Conservation (phyloP, 1,140 invertebrate genomes). For the Lepidurus arcticus region DNA sequence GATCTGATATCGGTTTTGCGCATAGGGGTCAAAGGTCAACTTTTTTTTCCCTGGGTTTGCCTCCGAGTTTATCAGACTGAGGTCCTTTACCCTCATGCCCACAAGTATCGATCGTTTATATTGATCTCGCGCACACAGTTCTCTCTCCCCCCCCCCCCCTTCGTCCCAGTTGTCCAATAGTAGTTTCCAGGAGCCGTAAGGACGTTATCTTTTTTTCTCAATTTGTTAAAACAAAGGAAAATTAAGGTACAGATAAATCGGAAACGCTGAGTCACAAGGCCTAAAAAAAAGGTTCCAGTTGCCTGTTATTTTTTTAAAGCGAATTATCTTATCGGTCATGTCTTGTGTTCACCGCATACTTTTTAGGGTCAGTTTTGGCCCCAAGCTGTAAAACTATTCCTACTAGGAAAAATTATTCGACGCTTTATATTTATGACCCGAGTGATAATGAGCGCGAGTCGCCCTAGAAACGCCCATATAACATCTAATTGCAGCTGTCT, state of each 20-base stretch:
- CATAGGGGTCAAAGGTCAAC: not conserved
- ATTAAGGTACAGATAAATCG: no score
- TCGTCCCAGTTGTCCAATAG: not conserved
- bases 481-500: not conserved
- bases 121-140: not conserved
- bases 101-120: not conserved
- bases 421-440: not conserved
- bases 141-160: not conserved
- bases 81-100: not conserved
- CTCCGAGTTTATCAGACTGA: constrained; percentile 1
- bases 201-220: no score
- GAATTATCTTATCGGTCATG: no score
- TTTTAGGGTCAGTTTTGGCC: not conserved
- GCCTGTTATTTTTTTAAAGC: no score
- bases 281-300: no score
- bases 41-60: not conserved
- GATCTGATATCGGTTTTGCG: not conserved
- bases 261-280: no score
- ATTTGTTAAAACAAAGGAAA: no score
- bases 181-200: no score
- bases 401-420: not conserved
- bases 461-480: not conserved
- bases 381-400: not conserved
- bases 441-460: constrained; percentile 7
- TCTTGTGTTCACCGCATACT: not conserved